Evolutionary conservation across 2,113 vertebrate species (phyloP).

Genomic region (Zosterops lateralis): DNA sequence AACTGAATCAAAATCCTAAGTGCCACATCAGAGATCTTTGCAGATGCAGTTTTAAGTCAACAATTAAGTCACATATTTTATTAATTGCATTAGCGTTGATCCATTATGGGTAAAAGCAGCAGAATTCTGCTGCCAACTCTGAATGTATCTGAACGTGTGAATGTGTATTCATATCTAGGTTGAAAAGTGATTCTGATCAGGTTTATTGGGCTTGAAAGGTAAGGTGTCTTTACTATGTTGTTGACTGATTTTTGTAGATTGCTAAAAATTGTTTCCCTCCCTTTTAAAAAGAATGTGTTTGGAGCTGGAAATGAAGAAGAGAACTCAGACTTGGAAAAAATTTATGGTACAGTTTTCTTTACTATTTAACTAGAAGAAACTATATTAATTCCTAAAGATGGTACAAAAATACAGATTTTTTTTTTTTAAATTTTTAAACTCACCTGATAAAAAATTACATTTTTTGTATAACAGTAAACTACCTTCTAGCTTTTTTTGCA

Average conservation of each 20-base stretch:
- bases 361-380: neutral
- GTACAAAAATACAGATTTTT: neutral
- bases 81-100: neutral
- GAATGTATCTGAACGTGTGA: rapidly evolving
- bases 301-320: neutral
- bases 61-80: neutral
- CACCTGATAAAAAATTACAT: neutral
- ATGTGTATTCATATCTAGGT: neutral
- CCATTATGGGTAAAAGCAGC: neutral
- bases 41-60: neutral
- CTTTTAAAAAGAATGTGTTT: neutral
- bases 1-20: neutral
- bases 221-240: neutral
- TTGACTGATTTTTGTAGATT: neutral
- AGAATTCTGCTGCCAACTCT: neutral
- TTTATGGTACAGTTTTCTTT: neutral
- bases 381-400: neutral
- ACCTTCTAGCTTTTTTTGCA: neutral
- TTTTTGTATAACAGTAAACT: neutral
- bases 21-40: neutral
- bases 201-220: neutral
- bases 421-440: neutral
- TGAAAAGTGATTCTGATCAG: neutral
- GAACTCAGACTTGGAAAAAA: neutral
- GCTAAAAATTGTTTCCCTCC: neutral